phyloP scores from a whole-genome alignment of 2,113 vertebrate species.

The Calidris pygmaea region DNA sequence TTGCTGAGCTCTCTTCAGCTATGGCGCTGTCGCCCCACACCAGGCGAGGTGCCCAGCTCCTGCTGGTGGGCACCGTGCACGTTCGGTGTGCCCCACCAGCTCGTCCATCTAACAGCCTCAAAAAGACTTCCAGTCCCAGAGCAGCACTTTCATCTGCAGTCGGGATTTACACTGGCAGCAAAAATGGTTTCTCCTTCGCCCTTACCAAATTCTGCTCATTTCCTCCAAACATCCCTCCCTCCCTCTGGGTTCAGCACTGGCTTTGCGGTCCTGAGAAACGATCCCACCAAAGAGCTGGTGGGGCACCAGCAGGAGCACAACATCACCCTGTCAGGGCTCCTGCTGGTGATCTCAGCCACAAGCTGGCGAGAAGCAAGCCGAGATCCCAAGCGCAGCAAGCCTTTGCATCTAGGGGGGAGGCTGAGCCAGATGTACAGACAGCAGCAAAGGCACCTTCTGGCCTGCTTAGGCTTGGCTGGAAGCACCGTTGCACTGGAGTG shows the following conservation, averaged over 20 bases:
- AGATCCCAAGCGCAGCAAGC: not conserved
- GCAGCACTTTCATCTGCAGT: not conserved
- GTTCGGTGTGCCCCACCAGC: fast-evolving
- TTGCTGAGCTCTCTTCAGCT: not conserved
- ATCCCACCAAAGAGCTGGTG: not conserved
- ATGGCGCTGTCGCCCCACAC: fast-evolving
- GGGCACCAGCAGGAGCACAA: no score
- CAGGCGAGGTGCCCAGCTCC: fast-evolving
- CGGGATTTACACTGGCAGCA: not conserved
- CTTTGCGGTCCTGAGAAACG: not conserved
- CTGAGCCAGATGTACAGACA: not conserved
- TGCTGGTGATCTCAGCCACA: not conserved
- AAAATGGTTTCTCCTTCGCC: not conserved
- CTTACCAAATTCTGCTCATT: not conserved
- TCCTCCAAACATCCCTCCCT: not conserved
- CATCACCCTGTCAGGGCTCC: not conserved
- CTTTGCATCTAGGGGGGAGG: not conserved
- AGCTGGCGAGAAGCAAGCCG: not conserved
- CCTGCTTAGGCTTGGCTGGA: not conserved
- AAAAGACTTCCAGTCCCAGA: not conserved
- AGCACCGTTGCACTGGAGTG: not conserved
- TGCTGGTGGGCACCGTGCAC: not conserved
- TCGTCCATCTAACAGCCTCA: not conserved
- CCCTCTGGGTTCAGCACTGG: not conserved
- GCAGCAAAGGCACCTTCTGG: not conserved